Conservation (phyloP, 2,113 vertebrate species). For the Eubucco bourcierii region DNA sequence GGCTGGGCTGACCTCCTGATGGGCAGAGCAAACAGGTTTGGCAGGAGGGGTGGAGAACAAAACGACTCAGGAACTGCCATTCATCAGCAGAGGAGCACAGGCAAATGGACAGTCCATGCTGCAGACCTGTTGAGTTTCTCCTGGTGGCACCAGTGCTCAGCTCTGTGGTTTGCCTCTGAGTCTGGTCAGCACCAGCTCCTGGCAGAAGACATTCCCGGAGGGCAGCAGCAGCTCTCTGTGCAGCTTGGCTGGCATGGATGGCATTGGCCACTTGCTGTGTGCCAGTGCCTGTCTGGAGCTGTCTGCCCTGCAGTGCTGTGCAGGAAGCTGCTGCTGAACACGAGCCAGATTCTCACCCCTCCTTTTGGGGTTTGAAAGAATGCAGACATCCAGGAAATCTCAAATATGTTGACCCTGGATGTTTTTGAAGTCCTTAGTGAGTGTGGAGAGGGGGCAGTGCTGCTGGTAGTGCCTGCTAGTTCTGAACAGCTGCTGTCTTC, state of each 20-base stretch:
- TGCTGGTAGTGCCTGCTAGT: neutral
- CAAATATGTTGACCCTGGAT: slow-evolving; percentile 3
- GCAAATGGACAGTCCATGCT: neutral
- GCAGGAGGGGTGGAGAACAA: neutral
- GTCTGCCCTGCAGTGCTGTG: neutral
- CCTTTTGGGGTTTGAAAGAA: neutral
- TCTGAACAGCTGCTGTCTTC: neutral
- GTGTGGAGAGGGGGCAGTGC: neutral
- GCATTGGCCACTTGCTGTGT: neutral
- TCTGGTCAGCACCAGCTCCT: neutral
- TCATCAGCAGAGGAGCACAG: neutral
- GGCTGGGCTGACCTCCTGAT: neutral
- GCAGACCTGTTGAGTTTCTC: neutral
- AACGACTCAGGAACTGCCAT: neutral
- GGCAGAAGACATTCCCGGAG: neutral
- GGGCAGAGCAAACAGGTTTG: neutral
- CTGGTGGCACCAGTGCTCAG: neutral
- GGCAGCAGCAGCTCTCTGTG: neutral
- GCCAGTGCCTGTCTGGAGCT: neutral
- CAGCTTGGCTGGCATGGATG: neutral
- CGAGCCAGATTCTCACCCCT: neutral
- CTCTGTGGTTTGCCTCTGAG: neutral
- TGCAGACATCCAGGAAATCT: neutral
- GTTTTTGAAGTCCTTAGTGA: neutral
- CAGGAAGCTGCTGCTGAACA: neutral